Evolutionary conservation across 1,140 invertebrate genomes (phyloP).

Genomic region (Drosophila punjabiensis): DNA sequence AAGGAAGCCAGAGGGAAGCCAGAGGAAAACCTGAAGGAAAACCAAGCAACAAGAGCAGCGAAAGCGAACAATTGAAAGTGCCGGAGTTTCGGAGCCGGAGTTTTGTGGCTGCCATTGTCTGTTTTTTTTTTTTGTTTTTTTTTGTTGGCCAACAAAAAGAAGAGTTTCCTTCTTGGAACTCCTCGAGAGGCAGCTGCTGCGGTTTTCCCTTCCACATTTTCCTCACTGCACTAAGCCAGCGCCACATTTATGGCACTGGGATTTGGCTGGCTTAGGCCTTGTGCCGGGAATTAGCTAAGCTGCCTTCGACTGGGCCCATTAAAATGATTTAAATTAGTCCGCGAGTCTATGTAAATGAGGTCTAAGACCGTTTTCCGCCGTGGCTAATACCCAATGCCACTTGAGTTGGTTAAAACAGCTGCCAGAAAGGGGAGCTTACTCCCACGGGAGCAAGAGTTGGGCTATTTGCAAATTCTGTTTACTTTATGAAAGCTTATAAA

Average conservation of each 20-base stretch:
- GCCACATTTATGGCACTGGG: conserved; percentile 75
- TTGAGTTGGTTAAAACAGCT: conserved; percentile 28
- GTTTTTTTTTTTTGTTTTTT: conserved; percentile 5
- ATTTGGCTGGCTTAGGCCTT: conserved; percentile 66
- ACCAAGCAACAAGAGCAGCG: conserved; percentile 34
- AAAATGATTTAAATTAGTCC: conserved; percentile 77
- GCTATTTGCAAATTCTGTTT: background rate
- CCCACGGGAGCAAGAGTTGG: conserved; percentile 13
- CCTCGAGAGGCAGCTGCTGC: conserved; percentile 30
- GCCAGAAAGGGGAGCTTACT: conserved; percentile 5
- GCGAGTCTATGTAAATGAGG: conserved; percentile 39
- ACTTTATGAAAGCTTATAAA: background rate
- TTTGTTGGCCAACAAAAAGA: conserved; percentile 20
- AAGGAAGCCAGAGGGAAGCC: background rate
- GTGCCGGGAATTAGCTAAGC: conserved; percentile 63
- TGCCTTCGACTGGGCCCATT: conserved; percentile 54
- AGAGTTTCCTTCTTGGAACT: conserved; percentile 1
- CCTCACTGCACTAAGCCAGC: conserved; percentile 41
- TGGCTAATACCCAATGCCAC: conserved; percentile 33
- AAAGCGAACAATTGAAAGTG: conserved; percentile 75
- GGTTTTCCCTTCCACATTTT: background rate
- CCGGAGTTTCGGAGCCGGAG: background rate
- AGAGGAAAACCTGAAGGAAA: background rate
- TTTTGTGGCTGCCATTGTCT: conserved; percentile 61
- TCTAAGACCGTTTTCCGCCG: conserved; percentile 8